Conservation (phyloP, 1,140 invertebrate species). For the Drosophila parabipectinata region DNA sequence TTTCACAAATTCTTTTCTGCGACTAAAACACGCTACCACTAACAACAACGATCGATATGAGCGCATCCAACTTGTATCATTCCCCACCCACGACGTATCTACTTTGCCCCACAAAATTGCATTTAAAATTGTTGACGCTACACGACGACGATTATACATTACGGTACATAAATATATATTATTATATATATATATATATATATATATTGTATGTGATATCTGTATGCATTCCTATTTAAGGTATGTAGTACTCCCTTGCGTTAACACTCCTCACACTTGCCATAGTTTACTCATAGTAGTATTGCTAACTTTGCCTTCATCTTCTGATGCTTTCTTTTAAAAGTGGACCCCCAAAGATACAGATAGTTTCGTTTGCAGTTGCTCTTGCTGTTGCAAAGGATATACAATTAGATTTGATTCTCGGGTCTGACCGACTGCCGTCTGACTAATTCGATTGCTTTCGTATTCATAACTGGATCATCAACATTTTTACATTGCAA, state of each 20-base stretch:
- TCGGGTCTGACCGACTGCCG: neutral
- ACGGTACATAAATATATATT: conserved; percentile 45
- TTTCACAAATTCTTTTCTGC: conserved; percentile 8
- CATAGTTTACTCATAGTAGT: conserved; percentile 19
- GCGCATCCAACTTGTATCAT: conserved; percentile 24
- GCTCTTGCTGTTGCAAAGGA: neutral
- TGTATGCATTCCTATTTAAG: conserved; percentile 4
- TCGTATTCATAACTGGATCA: conserved; percentile 10
- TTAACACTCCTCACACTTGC: conserved; percentile 17
- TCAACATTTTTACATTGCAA: conserved; percentile 28
- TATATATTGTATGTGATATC: conserved; percentile 34
- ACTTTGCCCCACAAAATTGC: conserved; percentile 17
- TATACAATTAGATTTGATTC: neutral
- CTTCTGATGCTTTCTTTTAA: neutral
- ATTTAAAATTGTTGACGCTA: conserved; percentile 45
- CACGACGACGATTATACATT: conserved; percentile 25
- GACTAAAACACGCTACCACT: conserved; percentile 41
- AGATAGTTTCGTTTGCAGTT: neutral
- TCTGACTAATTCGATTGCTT: conserved; percentile 12
- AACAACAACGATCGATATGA: conserved; percentile 71
- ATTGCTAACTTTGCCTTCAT: conserved; percentile 22
- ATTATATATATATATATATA: conserved; percentile 27
- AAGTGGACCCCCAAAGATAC: conserved; percentile 24
- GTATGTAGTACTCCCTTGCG: conserved; percentile 14
- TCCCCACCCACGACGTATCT: neutral